These are phyloP conservation scores for Trissolcus basalis DNA, from an alignment of 1,140 invertebrate species.

Conservation along the genomic window DNA sequence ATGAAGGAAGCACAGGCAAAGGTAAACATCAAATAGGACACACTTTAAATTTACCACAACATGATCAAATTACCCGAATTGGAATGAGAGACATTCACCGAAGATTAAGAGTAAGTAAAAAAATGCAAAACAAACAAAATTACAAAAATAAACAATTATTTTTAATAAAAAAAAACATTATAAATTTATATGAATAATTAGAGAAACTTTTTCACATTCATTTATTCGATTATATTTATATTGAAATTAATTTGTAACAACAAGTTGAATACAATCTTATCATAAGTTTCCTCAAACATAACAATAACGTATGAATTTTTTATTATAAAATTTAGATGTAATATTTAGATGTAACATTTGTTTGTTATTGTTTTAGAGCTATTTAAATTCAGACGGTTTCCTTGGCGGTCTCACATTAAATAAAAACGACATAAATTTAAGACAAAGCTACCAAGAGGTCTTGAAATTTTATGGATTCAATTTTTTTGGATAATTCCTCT, in stretches of 20 bases:
- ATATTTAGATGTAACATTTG: background rate
- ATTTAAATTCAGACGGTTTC: conserved; percentile 87
- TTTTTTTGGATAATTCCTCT: conserved; percentile 56
- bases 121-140: no score
- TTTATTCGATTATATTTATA: no score
- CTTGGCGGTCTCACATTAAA: conserved; percentile 86
- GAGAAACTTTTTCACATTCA: no score
- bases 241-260: no score
- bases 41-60: conserved; percentile 81
- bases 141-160: no score
- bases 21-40: conserved; percentile 83
- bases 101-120: conserved; percentile 80
- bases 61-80: conserved; percentile 82
- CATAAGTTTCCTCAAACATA: no score
- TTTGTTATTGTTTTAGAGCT: conserved; percentile 78
- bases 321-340: background rate
- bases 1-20: conserved; percentile 83
- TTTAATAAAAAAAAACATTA: no score
- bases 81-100: conserved; percentile 88
- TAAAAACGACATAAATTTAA: conserved; percentile 84
- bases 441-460: conserved; percentile 81
- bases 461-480: conserved; percentile 88
- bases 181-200: no score
- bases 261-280: no score
- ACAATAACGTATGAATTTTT: no score